phyloP scores from a whole-genome alignment of 2,888 invertebrate genomes.

The Nephrotoma guestfalica region DNA sequence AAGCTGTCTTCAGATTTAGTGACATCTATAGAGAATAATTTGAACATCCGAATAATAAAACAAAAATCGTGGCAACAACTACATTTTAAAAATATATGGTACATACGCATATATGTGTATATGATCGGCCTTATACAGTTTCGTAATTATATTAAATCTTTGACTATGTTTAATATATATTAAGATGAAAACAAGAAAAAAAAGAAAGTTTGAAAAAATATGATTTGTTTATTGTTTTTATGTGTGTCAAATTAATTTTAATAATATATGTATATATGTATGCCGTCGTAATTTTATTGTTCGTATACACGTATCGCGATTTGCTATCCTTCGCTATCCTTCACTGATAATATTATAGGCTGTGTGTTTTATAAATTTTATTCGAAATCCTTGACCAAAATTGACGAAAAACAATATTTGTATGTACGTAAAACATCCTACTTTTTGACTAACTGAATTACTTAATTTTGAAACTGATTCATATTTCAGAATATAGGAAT shows the following conservation, averaged over 20 bases:
- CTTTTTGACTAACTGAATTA: background rate
- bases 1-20: background rate
- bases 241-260: background rate
- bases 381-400: background rate
- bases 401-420: background rate
- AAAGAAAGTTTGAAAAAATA: background rate
- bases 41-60: background rate
- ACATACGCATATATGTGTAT: background rate
- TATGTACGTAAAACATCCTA: background rate
- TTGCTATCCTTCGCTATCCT: background rate
- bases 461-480: background rate
- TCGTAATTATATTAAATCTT: background rate
- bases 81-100: background rate
- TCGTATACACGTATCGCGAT: background rate
- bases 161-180: background rate
- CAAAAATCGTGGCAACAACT: background rate
- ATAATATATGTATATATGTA: background rate
- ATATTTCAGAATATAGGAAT: background rate
- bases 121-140: background rate
- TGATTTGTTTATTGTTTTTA: background rate
- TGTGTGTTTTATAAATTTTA: background rate
- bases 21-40: background rate
- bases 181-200: background rate
- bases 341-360: background rate
- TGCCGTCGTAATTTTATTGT: background rate